phyloP scores from a whole-genome alignment of 2,888 invertebrate species.

The Megalurothrips usitatus region DNA sequence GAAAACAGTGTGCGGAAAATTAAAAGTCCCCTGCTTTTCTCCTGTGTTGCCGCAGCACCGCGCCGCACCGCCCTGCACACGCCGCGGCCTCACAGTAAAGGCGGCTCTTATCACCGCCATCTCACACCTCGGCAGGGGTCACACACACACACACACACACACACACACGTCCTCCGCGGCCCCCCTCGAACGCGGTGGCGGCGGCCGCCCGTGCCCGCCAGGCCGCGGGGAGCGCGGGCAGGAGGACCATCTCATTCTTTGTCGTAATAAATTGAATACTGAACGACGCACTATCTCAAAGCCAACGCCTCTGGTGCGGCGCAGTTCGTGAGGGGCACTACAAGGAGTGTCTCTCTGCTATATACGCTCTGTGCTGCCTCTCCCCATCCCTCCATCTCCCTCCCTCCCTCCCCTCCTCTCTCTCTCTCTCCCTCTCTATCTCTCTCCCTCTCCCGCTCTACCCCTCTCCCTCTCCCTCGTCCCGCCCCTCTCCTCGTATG shows the following conservation, averaged over 20 bases:
- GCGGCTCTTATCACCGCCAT: background rate
- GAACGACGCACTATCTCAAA: constrained; percentile 6
- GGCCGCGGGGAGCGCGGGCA: too few species aligned
- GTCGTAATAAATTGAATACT: background rate
- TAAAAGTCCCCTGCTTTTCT: too few species aligned
- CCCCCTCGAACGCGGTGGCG: background rate
- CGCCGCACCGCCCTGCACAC: too few species aligned
- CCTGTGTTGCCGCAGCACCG: too few species aligned
- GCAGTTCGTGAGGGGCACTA: background rate
- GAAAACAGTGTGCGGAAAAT: too few species aligned
- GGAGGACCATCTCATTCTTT: too few species aligned
- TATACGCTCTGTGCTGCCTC: background rate
- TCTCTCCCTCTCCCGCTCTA: background rate
- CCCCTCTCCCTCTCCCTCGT: too few species aligned
- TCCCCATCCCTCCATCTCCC: background rate
- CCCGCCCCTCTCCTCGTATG: background rate
- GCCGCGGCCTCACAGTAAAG: too few species aligned
- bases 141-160: too few species aligned
- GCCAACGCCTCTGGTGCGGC: background rate
- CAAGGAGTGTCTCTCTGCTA: background rate
- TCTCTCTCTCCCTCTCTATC: background rate
- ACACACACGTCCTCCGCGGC: too few species aligned
- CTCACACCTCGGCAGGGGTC: background rate
- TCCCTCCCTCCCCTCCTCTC: background rate
- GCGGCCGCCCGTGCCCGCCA: too few species aligned